Conservation (phyloP, 1,140 invertebrate species). For the Drosophila melanogaster region Release_6_plus_ISO1_MT NT_037436.4:15955001-15955500, state of each 20-base stretch:
- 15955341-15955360: slow-evolving; percentile 7
- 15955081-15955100: background rate
- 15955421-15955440: slow-evolving; percentile 91
- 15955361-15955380: slow-evolving; percentile 5
- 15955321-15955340: background rate
- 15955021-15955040: background rate
- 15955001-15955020: too few species aligned
- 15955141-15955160: background rate
- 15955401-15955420: slow-evolving; percentile 90
- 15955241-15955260: slow-evolving; percentile 90
- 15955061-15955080: background rate
- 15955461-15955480: slow-evolving; percentile 91
- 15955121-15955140: slow-evolving; percentile 5
- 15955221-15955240: slow-evolving; percentile 91
- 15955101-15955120: background rate
- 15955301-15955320: slow-evolving; percentile 85
- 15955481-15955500: slow-evolving; percentile 93
- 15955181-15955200: slow-evolving; percentile 9
- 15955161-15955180: slow-evolving; percentile 10
- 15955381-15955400: slow-evolving; percentile 88
- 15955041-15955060: too few species aligned
- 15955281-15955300: slow-evolving; percentile 91
- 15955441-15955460: slow-evolving; percentile 90
- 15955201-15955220: slow-evolving; percentile 59
- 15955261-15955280: slow-evolving; percentile 91